Base-by-base conservation (phyloP, 2,888 invertebrate species). In the Tubulanus polymorphus region DNA sequence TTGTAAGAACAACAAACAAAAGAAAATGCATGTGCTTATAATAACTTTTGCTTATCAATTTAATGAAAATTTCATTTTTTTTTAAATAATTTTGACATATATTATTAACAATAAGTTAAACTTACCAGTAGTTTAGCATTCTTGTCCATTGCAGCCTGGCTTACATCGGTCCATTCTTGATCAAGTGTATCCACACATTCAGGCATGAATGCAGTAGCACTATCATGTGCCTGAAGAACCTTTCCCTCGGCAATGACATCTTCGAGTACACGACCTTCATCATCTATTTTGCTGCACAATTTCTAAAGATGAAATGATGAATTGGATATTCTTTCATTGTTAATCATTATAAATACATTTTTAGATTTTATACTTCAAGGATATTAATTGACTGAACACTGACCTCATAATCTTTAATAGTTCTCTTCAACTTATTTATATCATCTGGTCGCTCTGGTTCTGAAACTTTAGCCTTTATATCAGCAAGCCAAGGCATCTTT, bases 241-340 rank as follows among this genome's bases (percentile, higher is more conserved):
- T 90, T 90, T 25, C 95, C 95, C 62, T 89, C 85, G 75, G 94
- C 93, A 3, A 96, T 79, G 86, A 94, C 90, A 1, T 91, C 88
- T 84, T 93, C 8, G n/a, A 73, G 67, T 48, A 57, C 64, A 18
- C 68, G 63, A 46, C 62, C 63, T 52, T 73, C 73, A 5, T 65
- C 58, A 20, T 72, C 73, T n/a, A 73, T 59, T 48, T 64, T 67
- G 25, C 54, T 57, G 63, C 71, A 63, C 3, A 73, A 52, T 52
- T 61, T 61, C 69, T 69, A 57, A 53, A 51, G 37, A 54, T 20
- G 6, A 41, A 41, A 41, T 8, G 5, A n/a, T n/a, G n/a, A n/a
- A n/a, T n/a, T n/a, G n/a, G n/a, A n/a, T n/a, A n/a, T n/a, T n/a
- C n/a, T n/a, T n/a, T n/a, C n/a, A n/a, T n/a, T n/a, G n/a, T n/a